These are phyloP conservation scores for Spheniscus humboldti DNA, from an alignment of 2,797 vertebrate genomes.

Conservation along the genomic window DNA sequence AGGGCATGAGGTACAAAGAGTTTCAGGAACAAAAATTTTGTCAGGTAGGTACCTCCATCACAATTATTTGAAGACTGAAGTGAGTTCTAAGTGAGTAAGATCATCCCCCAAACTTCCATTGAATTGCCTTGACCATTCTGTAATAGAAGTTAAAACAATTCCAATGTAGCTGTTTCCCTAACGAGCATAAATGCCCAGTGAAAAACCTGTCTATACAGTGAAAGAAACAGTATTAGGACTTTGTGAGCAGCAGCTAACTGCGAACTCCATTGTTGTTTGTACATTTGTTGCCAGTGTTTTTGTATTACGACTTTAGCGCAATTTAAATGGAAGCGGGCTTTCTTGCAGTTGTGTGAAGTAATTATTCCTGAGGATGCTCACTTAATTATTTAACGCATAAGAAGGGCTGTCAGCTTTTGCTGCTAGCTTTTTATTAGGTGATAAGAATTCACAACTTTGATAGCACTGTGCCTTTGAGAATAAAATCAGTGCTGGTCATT, in stretches of 20 bases:
- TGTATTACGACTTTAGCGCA: background rate
- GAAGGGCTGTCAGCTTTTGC: background rate
- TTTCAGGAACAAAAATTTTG: background rate
- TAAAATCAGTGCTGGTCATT: background rate
- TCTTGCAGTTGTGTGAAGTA: background rate
- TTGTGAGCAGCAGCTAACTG: background rate
- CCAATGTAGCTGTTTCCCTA: background rate
- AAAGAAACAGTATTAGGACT: background rate
- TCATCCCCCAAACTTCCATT: background rate
- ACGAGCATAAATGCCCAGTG: background rate
- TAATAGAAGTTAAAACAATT: background rate
- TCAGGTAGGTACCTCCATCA: background rate
- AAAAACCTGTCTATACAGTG: background rate
- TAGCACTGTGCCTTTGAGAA: background rate
- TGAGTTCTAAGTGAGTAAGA: background rate
- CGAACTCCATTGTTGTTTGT: background rate
- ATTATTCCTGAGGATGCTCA: background rate
- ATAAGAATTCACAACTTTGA: background rate
- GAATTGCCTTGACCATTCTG: background rate
- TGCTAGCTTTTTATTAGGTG: background rate
- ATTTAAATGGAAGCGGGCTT: background rate
- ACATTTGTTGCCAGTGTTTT: background rate
- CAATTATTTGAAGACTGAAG: background rate
- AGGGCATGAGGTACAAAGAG: background rate
- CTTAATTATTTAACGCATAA: background rate